phyloP scores from a whole-genome alignment of 2,888 invertebrate species.

The Mesoligia furuncula region DNA sequence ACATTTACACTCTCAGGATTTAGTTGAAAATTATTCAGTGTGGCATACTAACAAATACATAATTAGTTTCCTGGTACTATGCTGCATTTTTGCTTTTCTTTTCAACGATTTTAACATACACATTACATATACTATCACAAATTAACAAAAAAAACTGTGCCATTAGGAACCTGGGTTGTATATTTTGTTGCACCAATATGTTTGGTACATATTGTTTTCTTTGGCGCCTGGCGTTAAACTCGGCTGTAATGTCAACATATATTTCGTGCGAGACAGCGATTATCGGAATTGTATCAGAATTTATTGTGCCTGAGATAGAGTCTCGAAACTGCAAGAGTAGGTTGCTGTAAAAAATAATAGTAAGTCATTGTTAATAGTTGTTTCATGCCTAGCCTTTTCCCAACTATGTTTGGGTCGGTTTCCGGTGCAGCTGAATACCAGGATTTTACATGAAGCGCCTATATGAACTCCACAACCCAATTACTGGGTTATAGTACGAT shows the following conservation, averaged over 20 bases:
- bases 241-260: slow-evolving; percentile 30
- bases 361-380: too few relatives aligned
- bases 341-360: neutral
- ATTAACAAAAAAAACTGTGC: neutral
- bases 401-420: too few relatives aligned
- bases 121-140: neutral
- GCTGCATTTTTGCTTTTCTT: neutral
- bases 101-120: neutral
- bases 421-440: too few relatives aligned
- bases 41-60: neutral
- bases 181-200: neutral
- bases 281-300: slow-evolving; percentile 31
- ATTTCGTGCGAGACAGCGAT: slow-evolving; percentile 26
- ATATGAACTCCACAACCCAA: too few relatives aligned
- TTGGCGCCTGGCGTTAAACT: slow-evolving; percentile 20
- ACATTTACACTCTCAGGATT: slow-evolving; percentile 28
- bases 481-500: too few relatives aligned
- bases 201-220: slow-evolving; percentile 24
- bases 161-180: neutral
- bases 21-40: slow-evolving; percentile 7
- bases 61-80: neutral
- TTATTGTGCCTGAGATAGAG: slow-evolving; percentile 25
- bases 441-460: too few relatives aligned
- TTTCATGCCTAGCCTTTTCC: neutral
- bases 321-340: slow-evolving; percentile 5